A percentile compares a stretch with the other conserved stretches of the same genome.
Evolutionary conservation across 2,113 vertebrate genomes (phyloP).

Genomic region (Gavialis gangeticus): DNA sequence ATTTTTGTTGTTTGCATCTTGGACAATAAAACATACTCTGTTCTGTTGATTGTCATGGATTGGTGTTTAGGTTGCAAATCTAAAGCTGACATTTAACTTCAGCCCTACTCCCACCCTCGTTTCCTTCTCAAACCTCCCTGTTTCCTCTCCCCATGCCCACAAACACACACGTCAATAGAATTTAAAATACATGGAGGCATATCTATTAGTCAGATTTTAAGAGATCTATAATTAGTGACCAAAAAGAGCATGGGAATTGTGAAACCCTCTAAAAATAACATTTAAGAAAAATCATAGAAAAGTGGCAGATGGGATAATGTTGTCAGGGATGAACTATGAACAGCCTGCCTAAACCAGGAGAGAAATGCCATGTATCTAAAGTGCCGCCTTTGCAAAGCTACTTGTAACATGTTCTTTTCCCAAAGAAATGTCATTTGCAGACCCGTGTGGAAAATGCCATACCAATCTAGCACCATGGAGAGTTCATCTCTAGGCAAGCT

Average conservation of each 20-base stretch:
- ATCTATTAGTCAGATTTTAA: neutral
- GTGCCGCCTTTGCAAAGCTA: neutral
- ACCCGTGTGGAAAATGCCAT: neutral
- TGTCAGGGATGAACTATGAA: neutral
- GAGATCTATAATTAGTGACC: neutral
- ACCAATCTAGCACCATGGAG: neutral
- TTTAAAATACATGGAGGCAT: neutral
- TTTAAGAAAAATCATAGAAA: neutral
- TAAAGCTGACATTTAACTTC: neutral
- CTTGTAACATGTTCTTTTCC: neutral
- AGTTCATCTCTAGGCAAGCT: neutral
- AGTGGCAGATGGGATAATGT: neutral
- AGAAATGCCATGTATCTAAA: neutral
- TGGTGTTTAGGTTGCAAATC: neutral
- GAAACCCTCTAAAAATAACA: neutral
- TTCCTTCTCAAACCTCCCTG: neutral
- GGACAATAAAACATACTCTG: too few relatives aligned
- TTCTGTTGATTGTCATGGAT: too few relatives aligned
- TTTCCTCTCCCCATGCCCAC: neutral
- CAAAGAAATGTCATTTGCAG: neutral
- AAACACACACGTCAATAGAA: neutral
- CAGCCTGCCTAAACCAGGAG: neutral
- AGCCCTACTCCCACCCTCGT: neutral
- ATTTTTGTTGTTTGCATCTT: too few relatives aligned
- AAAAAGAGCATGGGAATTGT: neutral